Evolutionary conservation across 1,140 invertebrate genomes (phyloP), one percentile per base, ranked within the genome.

Genomic region (Orius insidiosus): DNA sequence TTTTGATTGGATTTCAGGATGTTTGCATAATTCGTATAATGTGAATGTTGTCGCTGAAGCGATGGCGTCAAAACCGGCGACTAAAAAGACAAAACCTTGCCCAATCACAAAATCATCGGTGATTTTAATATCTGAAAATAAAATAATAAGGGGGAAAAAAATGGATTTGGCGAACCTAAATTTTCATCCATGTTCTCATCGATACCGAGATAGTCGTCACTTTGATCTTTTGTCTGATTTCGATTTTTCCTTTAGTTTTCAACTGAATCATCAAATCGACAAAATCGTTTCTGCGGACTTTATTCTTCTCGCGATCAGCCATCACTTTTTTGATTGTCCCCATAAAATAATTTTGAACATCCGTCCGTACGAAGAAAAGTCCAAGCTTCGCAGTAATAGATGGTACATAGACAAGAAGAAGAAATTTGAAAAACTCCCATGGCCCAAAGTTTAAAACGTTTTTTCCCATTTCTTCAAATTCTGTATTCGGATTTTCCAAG

Each of bases 81-180:
- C 59, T 49, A 80, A 75, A 54, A 84, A 82, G 5, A 76, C 32
- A 1, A 74, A 60, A 1, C 70, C 68, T 52, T 81, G 75, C 0
- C 72, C 69, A 1, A 75, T 62, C 5, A 86, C 67, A 52, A 80
- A 71, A n/a, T 73, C 67, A 33, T 74, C 72, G 1, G 50, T 46
- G 3, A 52, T 31, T 41, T 49, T 37, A 37, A 16, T 37, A 7
- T 37, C 13, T 14, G 16, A 4, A 37, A 37, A 14, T n/a, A 40
- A 7, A 6, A 40, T 6, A 14, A 7, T 40, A 13, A n/a, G 37
- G 37, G 13, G 15, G 19, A n/a, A 45, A 33, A 45, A 10, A 10
- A 3, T 24, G 7, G 37, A n/a, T 8, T 11, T 35, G 14, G 11
- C 16, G 41, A 2, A 40, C 38, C 24, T 10, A 11, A 48, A 11